A percentile compares a stretch with the other conserved stretches of the same genome.
phyloP scores from a whole-genome alignment of 2,113 vertebrate species.

The Microcebus griseorufus region DNA sequence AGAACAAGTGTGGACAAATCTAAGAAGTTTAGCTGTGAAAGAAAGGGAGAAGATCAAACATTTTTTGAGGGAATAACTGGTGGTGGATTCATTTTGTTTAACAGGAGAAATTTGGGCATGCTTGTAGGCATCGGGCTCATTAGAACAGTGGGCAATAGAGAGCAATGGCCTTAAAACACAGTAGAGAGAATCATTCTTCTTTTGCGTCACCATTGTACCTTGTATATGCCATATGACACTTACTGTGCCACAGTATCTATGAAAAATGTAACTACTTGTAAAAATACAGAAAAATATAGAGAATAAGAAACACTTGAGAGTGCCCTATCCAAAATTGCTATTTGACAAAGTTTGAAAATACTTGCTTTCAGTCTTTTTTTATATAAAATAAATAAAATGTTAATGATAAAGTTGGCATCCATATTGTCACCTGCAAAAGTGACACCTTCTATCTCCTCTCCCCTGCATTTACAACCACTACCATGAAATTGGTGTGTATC shows the following conservation, averaged over 20 bases:
- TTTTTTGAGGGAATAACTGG: neutral
- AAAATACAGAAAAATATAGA: neutral
- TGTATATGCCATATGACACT: neutral
- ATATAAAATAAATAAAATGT: neutral
- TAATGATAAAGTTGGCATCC: neutral
- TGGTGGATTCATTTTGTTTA: neutral
- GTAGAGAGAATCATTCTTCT: neutral
- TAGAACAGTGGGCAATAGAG: neutral
- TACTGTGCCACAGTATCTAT: neutral
- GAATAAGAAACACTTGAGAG: neutral
- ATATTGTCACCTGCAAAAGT: neutral
- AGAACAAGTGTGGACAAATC: neutral
- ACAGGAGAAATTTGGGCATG: neutral
- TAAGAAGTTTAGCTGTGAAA: neutral
- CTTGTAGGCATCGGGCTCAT: neutral
- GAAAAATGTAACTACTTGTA: neutral
- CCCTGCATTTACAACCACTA: neutral
- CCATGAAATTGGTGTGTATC: neutral
- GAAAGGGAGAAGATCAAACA: neutral
- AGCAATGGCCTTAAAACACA: neutral
- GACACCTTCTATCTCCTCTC: neutral
- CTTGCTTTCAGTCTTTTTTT: neutral
- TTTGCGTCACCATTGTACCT: neutral
- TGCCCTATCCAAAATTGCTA: neutral
- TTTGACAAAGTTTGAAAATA: neutral